Conservation (phyloP, 2,888 invertebrate genomes). For the Troides helena region DNA sequence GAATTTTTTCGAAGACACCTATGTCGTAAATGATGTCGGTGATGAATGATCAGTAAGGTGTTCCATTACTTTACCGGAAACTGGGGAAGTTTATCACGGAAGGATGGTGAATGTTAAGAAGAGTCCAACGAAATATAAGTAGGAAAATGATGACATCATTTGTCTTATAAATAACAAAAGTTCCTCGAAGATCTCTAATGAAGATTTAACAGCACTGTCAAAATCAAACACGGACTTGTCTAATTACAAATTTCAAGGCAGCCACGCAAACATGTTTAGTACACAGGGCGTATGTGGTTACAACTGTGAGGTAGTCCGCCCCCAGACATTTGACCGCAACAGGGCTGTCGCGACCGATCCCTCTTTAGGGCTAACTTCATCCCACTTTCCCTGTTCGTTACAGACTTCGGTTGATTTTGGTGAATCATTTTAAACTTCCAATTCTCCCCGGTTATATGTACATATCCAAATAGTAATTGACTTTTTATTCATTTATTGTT, state of each 20-base stretch:
- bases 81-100: too few relatives aligned
- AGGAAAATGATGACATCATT: too few relatives aligned
- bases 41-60: too few relatives aligned
- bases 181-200: not conserved
- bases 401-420: not conserved
- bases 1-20: too few relatives aligned
- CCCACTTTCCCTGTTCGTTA: constrained; percentile 17
- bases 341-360: constrained; percentile 38
- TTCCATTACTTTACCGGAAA: too few relatives aligned
- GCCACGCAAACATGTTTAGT: constrained; percentile 54
- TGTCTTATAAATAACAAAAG: not conserved
- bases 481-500: too few relatives aligned
- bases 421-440: not conserved
- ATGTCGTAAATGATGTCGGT: too few relatives aligned
- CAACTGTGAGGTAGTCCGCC: constrained; percentile 30
- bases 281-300: constrained; percentile 50
- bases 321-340: constrained; percentile 34
- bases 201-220: not conserved
- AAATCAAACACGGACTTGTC: constrained; percentile 40
- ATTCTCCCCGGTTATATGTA: too few relatives aligned
- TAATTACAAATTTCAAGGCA: constrained; percentile 57
- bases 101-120: too few relatives aligned
- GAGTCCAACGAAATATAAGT: too few relatives aligned
- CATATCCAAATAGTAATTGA: too few relatives aligned
- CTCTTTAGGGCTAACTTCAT: constrained; percentile 33